phyloP scores from a whole-genome alignment of 2,113 vertebrate species.

The Antechinus stuartii region DNA sequence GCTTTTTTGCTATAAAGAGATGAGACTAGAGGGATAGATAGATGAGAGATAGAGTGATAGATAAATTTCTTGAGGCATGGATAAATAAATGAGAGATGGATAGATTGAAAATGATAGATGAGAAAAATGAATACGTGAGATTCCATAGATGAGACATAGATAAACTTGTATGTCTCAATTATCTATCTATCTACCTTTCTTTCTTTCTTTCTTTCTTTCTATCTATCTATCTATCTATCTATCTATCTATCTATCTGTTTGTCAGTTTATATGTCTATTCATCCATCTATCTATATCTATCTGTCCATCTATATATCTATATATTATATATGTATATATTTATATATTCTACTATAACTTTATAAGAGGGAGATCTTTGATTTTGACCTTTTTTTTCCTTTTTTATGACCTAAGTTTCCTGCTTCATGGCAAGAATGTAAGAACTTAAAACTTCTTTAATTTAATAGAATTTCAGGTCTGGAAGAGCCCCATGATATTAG shows the following conservation, averaged over 20 bases:
- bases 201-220: too few relatives aligned
- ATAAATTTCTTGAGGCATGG: neutral
- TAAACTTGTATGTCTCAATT: too few relatives aligned
- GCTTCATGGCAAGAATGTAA: neutral
- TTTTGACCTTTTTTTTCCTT: neutral
- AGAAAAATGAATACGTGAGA: neutral
- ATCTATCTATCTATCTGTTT: too few relatives aligned
- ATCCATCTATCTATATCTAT: too few relatives aligned
- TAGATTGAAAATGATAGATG: neutral
- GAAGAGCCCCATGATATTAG: neutral
- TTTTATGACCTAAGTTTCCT: neutral
- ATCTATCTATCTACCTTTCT: too few relatives aligned
- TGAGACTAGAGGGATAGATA: too few relatives aligned
- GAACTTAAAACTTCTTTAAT: neutral
- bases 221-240: too few relatives aligned
- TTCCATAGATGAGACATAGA: neutral
- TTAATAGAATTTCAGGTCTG: neutral
- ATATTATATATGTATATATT: neutral
- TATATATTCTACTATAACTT: neutral
- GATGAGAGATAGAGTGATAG: neutral
- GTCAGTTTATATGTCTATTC: too few relatives aligned
- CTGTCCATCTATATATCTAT: too few relatives aligned
- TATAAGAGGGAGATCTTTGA: neutral
- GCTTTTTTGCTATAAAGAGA: neutral
- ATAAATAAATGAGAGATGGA: neutral